A percentile compares a stretch with the other conserved stretches of the same genome.
These are phyloP conservation scores for Cottus gobio DNA, from an alignment of 2,113 vertebrate species.

Conservation along the genomic window DNA sequence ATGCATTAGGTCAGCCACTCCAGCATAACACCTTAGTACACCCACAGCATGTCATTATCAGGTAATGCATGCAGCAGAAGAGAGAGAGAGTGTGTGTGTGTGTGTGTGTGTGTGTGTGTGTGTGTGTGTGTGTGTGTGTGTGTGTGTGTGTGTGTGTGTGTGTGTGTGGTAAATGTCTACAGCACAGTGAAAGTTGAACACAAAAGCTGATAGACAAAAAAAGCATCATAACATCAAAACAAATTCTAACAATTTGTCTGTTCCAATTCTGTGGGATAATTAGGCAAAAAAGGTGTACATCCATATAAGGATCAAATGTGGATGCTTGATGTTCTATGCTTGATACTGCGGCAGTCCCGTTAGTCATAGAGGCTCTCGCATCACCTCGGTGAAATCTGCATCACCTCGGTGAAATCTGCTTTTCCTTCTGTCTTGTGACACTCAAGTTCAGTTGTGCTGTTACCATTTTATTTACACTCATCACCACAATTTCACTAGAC, in stretches of 20 bases:
- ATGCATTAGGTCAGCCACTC: conserved; percentile 81
- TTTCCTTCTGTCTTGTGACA: conserved; percentile 33
- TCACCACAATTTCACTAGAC: conserved; percentile 32
- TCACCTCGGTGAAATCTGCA: conserved; percentile 4
- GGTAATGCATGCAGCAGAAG: conserved; percentile 65
- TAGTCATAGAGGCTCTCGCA: neutral
- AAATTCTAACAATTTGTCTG: neutral
- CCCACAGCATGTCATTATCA: conserved; percentile 79
- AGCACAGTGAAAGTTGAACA: neutral
- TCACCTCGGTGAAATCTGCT: conserved; percentile 1
- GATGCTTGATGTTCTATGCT: neutral
- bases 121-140: too few species aligned
- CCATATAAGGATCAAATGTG: neutral
- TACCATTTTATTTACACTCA: conserved; percentile 12
- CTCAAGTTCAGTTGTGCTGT: conserved; percentile 21
- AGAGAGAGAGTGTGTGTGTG: neutral
- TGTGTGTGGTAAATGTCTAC: conserved; percentile 30
- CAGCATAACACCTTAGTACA: conserved; percentile 74
- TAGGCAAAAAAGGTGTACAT: neutral
- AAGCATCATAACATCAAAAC: neutral
- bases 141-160: conserved; percentile 6
- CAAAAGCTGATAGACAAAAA: neutral
- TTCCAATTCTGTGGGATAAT: neutral
- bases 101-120: neutral
- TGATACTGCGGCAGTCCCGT: neutral